Conservation (phyloP, 2,113 vertebrate species). For the Synodontis membranacea region DNA sequence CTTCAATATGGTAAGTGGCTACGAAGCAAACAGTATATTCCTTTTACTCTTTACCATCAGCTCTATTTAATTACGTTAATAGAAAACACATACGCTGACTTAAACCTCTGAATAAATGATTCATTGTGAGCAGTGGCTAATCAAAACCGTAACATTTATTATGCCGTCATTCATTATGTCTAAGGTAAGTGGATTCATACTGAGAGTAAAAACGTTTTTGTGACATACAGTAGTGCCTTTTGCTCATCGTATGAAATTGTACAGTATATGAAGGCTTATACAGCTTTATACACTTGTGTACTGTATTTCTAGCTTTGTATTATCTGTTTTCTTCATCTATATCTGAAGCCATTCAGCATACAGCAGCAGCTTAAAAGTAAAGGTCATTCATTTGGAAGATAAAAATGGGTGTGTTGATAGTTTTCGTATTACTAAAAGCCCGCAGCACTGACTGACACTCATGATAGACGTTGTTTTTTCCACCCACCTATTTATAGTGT, state of each 20-base stretch:
- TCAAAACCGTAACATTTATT: not conserved
- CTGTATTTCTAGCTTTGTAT: not conserved
- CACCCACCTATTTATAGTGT: not conserved
- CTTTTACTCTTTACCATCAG: not conserved
- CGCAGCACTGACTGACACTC: not conserved
- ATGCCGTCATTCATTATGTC: not conserved
- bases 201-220: not conserved
- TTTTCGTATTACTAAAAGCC: not conserved
- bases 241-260: not conserved
- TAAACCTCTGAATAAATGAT: not conserved
- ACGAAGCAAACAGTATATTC: not conserved
- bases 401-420: not conserved
- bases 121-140: not conserved
- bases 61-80: not conserved
- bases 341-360: not conserved
- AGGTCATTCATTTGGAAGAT: not conserved
- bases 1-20: slow-evolving; percentile 43
- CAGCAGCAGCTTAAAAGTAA: not conserved
- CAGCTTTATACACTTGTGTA: not conserved
- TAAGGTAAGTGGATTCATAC: not conserved
- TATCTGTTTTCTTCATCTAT: not conserved
- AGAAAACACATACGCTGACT: not conserved
- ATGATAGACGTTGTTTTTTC: not conserved
- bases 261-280: no score
- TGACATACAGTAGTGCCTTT: not conserved